These are phyloP conservation scores for Nannoperca obscura DNA, from an alignment of 2,797 vertebrate genomes.

Conservation along the genomic window DNA sequence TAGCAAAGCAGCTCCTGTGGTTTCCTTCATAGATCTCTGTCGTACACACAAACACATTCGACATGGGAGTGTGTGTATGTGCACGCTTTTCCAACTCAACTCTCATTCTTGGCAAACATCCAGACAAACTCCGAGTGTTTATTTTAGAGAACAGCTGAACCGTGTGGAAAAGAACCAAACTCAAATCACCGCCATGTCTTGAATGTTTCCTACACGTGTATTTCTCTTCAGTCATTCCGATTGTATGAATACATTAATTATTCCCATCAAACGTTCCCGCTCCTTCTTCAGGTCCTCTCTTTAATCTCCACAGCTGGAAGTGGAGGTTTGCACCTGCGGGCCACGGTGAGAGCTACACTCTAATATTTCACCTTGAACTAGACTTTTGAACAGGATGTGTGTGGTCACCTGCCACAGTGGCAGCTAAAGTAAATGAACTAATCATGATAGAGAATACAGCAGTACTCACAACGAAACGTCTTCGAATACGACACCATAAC, in stretches of 20 bases:
- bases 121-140: slow-evolving; percentile 53
- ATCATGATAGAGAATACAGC: neutral
- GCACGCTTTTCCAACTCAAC: slow-evolving; percentile 27
- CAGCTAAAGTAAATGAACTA: neutral
- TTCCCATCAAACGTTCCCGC: slow-evolving; percentile 22
- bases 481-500: neutral
- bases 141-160: slow-evolving; percentile 43
- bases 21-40: slow-evolving; percentile 1
- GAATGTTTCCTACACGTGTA: slow-evolving; percentile 35
- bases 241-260: slow-evolving; percentile 42
- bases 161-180: slow-evolving; percentile 10
- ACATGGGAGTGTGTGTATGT: neutral
- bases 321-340: slow-evolving; percentile 24
- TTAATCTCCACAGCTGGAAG: slow-evolving; percentile 37
- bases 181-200: neutral
- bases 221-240: slow-evolving; percentile 44
- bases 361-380: slow-evolving; percentile 21
- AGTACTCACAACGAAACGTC: neutral
- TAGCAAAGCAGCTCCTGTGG: slow-evolving; percentile 2
- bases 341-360: neutral
- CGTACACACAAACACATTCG: neutral
- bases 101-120: slow-evolving; percentile 28
- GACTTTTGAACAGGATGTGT: neutral
- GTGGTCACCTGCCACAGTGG: neutral
- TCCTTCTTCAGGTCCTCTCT: slow-evolving; percentile 19